A percentile compares a stretch with the other conserved stretches of the same genome.
Evolutionary conservation across 2,113 vertebrate species (phyloP).

Genomic region (Brevimyrus niger): DNA sequence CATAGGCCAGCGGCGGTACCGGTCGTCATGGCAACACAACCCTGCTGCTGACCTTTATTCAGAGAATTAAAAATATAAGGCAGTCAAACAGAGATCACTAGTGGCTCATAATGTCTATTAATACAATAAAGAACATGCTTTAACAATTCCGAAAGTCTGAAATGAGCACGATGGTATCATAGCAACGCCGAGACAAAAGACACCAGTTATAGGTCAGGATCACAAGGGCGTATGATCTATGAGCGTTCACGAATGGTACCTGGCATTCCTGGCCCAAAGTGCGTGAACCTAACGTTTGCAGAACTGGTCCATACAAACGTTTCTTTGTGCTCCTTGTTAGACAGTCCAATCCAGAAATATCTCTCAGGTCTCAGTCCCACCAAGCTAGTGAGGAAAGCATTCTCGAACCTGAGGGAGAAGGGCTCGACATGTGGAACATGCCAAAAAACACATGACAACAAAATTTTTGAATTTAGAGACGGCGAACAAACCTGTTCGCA

Average conservation of each 20-base stretch:
- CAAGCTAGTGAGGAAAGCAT: slow-evolving; percentile 84
- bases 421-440: not conserved
- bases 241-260: slow-evolving; percentile 46
- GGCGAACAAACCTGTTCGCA: slow-evolving; percentile 45
- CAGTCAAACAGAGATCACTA: not conserved
- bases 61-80: not conserved
- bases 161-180: not conserved
- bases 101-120: not conserved
- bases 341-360: slow-evolving; percentile 86
- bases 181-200: slow-evolving; percentile 10
- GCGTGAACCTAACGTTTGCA: slow-evolving; percentile 67
- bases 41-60: slow-evolving; percentile 49
- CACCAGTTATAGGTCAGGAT: not conserved
- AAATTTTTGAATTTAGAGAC: too few relatives aligned
- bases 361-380: slow-evolving; percentile 75
- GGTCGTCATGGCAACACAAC: slow-evolving; percentile 86
- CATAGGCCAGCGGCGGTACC: slow-evolving; percentile 81
- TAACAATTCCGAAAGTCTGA: not conserved
- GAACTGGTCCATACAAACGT: slow-evolving; percentile 70
- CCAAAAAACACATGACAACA: not conserved
- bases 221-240: not conserved
- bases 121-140: not conserved
- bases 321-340: slow-evolving; percentile 65
- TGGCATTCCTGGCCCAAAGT: slow-evolving; percentile 81
- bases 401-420: slow-evolving; percentile 68